Percentiles rank a stretch among this genome's conserved stretches.
phyloP scores from a whole-genome alignment of 2,888 invertebrate genomes.

The Drosophila mimica region DNA sequence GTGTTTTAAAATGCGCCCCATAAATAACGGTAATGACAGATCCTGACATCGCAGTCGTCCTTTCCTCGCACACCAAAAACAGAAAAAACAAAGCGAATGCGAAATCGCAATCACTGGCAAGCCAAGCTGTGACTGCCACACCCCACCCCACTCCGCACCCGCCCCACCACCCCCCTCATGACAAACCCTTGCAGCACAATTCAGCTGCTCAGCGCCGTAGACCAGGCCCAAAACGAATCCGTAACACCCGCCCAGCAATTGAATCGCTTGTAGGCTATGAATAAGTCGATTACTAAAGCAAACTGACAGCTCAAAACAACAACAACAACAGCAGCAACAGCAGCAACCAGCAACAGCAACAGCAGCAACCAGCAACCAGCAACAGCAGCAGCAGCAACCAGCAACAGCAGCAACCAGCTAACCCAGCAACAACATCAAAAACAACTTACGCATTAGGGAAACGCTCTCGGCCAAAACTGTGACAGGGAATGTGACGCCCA shows the following conservation, averaged over 20 bases:
- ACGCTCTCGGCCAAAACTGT: constrained; percentile 5
- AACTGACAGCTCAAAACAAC: constrained; percentile 44
- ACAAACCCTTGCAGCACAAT: not conserved
- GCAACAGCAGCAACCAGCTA: not conserved
- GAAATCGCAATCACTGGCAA: constrained; percentile 55
- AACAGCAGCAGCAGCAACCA: not conserved
- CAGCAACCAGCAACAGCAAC: not conserved
- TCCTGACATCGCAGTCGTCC: constrained; percentile 52
- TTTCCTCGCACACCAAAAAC: constrained; percentile 24
- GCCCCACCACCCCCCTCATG: not conserved
- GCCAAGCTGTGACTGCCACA: constrained; percentile 41
- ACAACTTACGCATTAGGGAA: constrained; percentile 32
- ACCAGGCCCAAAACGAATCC: constrained; percentile 1
- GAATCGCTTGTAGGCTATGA: constrained; percentile 78
- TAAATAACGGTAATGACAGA: constrained; percentile 68
- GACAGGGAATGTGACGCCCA: not conserved
- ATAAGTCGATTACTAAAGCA: constrained; percentile 77
- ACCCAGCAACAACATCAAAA: constrained; percentile 20
- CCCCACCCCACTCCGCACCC: no score
- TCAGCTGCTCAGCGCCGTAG: not conserved
- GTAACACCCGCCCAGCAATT: constrained; percentile 31
- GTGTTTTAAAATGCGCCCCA: constrained; percentile 64
- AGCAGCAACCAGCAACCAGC: not conserved
- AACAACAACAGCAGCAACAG: not conserved
- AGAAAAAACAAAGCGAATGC: constrained; percentile 49